Percentiles rank a stretch among this genome's conserved stretches.
Conservation (phyloP, 2,113 vertebrate species). For the Pimephales promelas region DNA sequence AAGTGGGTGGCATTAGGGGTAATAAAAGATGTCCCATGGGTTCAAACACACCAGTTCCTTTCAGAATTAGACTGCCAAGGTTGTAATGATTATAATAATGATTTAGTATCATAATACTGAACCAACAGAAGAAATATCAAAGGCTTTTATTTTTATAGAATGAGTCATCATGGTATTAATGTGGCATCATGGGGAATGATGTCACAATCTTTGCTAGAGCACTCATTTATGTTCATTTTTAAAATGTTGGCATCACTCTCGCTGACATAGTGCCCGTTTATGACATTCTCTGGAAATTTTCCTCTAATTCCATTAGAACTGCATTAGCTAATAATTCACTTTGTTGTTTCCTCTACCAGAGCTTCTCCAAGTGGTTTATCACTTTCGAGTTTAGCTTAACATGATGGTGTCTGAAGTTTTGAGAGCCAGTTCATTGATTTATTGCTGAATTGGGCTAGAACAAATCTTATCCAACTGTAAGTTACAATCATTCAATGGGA, state of each 20-base stretch:
- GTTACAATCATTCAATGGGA: neutral
- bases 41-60: neutral
- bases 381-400: neutral
- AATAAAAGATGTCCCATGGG: neutral
- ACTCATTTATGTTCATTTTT: neutral
- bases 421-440: slow-evolving; percentile 2
- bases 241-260: slow-evolving; percentile 6
- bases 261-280: slow-evolving; percentile 9
- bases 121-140: neutral
- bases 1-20: neutral
- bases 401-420: neutral
- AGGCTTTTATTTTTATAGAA: neutral
- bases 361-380: neutral
- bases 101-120: neutral
- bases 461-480: neutral
- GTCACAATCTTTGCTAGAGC: neutral
- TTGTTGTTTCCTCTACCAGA: slow-evolving; percentile 6
- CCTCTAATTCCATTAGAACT: slow-evolving; percentile 35
- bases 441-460: neutral
- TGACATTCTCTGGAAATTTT: slow-evolving; percentile 20
- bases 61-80: neutral
- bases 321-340: slow-evolving; percentile 47
- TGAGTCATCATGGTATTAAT: neutral
- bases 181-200: neutral
- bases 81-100: neutral